Evolutionary conservation across 2,797 vertebrate genomes (phyloP).

Genomic region (Myotis myotis): DNA sequence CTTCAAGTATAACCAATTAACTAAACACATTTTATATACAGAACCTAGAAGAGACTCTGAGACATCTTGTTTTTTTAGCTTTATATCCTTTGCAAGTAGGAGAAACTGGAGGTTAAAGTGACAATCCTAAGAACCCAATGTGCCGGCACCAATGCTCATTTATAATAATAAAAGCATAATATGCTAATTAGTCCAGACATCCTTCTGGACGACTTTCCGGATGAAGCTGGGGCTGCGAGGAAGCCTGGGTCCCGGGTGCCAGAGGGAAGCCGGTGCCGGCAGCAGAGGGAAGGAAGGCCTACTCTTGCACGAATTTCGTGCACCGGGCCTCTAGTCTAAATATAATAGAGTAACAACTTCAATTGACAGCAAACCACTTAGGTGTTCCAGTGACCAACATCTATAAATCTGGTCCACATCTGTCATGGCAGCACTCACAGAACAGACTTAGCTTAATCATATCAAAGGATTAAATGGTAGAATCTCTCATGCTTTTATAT

Average conservation of each 20-base stretch:
- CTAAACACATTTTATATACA: not conserved
- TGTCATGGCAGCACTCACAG: not conserved
- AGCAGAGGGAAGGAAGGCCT: too few species aligned
- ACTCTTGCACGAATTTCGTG: too few species aligned
- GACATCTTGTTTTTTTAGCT: not conserved
- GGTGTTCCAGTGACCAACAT: not conserved
- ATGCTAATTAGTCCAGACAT: too few species aligned
- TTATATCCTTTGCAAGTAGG: not conserved
- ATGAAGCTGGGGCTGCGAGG: too few species aligned
- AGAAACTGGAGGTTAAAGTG: not conserved
- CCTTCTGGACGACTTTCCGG: too few species aligned
- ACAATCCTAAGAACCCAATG: not conserved
- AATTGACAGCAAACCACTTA: not conserved
- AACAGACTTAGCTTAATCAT: constrained; percentile 24
- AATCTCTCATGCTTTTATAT: constrained; percentile 10
- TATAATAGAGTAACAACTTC: not conserved
- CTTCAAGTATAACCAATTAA: not conserved
- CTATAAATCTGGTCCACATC: not conserved
- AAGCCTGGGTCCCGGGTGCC: too few species aligned
- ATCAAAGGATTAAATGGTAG: constrained; percentile 2
- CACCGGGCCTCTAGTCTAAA: not conserved
- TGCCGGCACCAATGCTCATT: too few species aligned
- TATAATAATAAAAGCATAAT: too few species aligned
- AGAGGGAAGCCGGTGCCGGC: too few species aligned
- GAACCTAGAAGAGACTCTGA: not conserved